Conservation (phyloP, 2,888 invertebrate genomes). For the Phlogophora meticulosa region DNA sequence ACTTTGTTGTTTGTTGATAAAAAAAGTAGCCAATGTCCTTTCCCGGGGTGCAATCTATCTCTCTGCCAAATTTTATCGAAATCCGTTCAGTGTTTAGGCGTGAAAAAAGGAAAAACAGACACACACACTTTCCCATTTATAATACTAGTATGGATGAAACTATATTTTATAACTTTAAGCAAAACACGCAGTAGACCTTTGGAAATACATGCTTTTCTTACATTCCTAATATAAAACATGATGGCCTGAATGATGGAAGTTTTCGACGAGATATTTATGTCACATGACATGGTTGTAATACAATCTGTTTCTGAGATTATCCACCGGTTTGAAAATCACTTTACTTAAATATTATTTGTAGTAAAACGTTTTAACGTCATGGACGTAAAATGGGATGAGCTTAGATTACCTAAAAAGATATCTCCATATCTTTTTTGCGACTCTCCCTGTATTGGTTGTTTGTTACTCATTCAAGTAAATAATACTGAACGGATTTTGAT, state of each 20-base stretch:
- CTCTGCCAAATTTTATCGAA: too few relatives aligned
- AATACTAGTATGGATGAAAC: too few relatives aligned
- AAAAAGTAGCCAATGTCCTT: too few relatives aligned
- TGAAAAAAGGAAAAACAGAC: too few relatives aligned
- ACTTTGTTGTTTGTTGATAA: too few relatives aligned
- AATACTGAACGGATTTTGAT: too few relatives aligned
- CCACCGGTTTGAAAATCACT: background rate
- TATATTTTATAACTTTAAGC: conserved; percentile 20
- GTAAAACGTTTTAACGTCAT: background rate
- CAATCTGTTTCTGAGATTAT: conserved; percentile 32
- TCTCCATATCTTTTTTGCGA: too few relatives aligned
- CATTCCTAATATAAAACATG: conserved; percentile 6
- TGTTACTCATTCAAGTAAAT: too few relatives aligned
- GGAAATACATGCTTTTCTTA: conserved; percentile 34
- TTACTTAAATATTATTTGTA: background rate
- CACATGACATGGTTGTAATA: conserved; percentile 38
- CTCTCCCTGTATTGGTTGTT: too few relatives aligned
- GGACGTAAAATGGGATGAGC: background rate
- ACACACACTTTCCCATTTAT: too few relatives aligned
- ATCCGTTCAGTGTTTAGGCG: too few relatives aligned
- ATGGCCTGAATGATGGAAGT: conserved; percentile 36
- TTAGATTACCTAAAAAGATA: background rate
- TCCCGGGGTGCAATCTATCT: too few relatives aligned
- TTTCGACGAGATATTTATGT: conserved; percentile 37
- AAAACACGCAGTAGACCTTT: background rate